Evolutionary conservation across 23 tunicate species (phyloP), one percentile per base, ranked within the genome.

Genomic region (Ascidia mentula): DNA sequence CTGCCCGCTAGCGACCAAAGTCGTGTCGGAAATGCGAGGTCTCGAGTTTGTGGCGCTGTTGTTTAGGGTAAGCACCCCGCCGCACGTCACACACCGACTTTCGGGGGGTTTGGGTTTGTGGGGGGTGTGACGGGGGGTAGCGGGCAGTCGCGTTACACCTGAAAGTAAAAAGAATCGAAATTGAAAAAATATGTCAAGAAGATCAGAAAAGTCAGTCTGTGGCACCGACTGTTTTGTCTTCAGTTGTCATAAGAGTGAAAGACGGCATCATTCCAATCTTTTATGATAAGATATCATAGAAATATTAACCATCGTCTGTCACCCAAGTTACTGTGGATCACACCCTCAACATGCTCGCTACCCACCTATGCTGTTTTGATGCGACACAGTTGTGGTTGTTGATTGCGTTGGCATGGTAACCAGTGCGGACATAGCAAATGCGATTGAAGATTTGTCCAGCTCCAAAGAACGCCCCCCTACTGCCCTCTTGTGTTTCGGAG

Each of bases 371-470:
- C 65, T 53, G 65, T 53, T 53, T 53, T 53, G 65, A 3, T 26
- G 24, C 24, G 86, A 42, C 7, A 53, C 65, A 53, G 12, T 53
- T n/a, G 84, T 71, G 1, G 65, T 53, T 39, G 84, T 39, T 18
- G 79, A 38, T 7, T 77, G 38, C 35, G 86, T 73, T 35, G 86
- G 61, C 34, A 82, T 69, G 46, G 86, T 73, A 18, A 88, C 86
- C 82, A 88, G 60, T 20, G 93, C 87, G 42, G 93, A 88, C 86
- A 88, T 79, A 18, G 93, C 93, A 38, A 82, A 88, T 18, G 85
- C 78, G 75, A 79, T 82, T 24, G 87, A 76, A 70, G 87, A 36
- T 73, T 88, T 88, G 87, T 76, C 86, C 73, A 88, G 65, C n/a
- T 81, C 86, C 34, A 69, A 28, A 7, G 79, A 53, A 1, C 65